Conservation (phyloP, 1,140 invertebrate species). For the Eriosoma lanigerum region DNA sequence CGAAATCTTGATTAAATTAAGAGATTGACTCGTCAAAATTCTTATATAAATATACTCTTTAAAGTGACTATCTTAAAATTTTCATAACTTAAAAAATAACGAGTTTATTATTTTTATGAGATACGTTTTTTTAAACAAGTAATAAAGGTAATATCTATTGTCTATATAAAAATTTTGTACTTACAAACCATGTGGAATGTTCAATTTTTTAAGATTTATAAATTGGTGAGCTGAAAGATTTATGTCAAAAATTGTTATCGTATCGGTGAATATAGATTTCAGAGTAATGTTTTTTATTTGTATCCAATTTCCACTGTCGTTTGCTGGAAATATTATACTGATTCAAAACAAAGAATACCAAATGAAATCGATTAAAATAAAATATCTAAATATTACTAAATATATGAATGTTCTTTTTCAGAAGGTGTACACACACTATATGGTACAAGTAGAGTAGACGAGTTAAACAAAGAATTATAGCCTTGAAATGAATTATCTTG, state of each 20-base stretch:
- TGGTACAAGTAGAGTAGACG: background rate
- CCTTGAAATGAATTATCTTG: constrained; percentile 1
- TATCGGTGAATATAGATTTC: background rate
- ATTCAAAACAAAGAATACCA: background rate
- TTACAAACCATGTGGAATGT: constrained; percentile 10
- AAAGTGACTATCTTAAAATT: too few species aligned
- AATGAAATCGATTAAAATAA: background rate
- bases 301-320: background rate
- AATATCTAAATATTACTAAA: constrained; percentile 7
- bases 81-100: too few species aligned
- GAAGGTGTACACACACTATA: background rate
- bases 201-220: background rate
- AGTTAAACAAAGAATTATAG: background rate
- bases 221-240: background rate
- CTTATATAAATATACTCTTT: too few species aligned
- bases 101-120: too few species aligned
- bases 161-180: too few species aligned
- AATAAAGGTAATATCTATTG: too few species aligned
- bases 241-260: background rate
- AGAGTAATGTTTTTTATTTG: constrained; percentile 6
- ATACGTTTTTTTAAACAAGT: too few species aligned
- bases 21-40: too few species aligned
- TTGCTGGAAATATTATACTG: constrained; percentile 8
- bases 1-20: too few species aligned
- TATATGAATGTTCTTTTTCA: background rate